Percentiles rank a stretch among this genome's conserved stretches.
Conservation (phyloP, 2,113 vertebrate genomes). For the Rhabdornis inornatus region DNA sequence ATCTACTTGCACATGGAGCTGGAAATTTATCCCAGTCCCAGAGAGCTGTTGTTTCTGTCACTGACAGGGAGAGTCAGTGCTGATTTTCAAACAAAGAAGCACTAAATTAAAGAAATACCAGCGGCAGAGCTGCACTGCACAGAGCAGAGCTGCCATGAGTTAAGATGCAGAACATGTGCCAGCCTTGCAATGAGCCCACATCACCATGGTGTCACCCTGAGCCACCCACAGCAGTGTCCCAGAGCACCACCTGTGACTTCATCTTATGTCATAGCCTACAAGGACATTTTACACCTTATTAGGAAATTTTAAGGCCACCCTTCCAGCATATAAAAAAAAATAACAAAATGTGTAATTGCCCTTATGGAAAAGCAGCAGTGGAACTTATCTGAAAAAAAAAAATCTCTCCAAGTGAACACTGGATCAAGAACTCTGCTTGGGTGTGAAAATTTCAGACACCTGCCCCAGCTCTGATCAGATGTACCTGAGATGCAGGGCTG, state of each 20-base stretch:
- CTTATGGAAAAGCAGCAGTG: background rate
- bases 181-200: background rate
- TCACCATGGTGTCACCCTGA: background rate
- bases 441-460: background rate
- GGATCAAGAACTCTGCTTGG: background rate
- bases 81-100: background rate
- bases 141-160: background rate
- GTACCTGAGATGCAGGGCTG: background rate
- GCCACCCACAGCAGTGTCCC: background rate
- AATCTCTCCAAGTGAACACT: background rate
- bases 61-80: rapidly evolving
- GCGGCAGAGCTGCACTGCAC: too few species aligned
- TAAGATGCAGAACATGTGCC: background rate
- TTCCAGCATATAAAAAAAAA: background rate
- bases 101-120: background rate
- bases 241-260: background rate
- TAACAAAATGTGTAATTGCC: background rate
- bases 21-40: background rate
- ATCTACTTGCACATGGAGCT: background rate
- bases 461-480: background rate
- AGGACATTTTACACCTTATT: background rate
- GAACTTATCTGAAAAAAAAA: background rate
- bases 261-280: background rate
- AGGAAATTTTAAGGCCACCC: background rate
- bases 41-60: background rate